Conservation (phyloP, 92 coral and sea anemone genomes). For the Paragorgia papillata region DNA sequence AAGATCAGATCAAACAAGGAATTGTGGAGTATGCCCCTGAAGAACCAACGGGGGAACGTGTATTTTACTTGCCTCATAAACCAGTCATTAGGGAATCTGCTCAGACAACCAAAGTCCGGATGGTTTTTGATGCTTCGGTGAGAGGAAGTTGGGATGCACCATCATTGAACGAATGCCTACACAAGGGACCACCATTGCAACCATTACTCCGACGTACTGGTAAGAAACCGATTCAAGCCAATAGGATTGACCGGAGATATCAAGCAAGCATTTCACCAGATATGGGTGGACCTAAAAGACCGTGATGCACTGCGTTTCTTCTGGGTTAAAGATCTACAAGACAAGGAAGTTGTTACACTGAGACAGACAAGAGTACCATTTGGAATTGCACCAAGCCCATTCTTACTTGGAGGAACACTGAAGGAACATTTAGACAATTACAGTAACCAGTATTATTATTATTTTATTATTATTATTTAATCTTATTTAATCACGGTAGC, state of each 20-base stretch:
- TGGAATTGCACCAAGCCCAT: conserved; percentile 21
- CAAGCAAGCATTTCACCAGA: background rate
- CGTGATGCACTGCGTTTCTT: background rate
- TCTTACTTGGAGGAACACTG: conserved; percentile 39
- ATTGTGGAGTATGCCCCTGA: too few species aligned
- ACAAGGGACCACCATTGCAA: too few species aligned
- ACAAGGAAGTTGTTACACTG: conserved; percentile 7
- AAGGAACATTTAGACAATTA: conserved; percentile 15
- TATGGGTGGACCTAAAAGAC: background rate
- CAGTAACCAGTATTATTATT: background rate
- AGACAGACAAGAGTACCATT: conserved; percentile 33
- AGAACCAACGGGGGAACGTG: too few species aligned
- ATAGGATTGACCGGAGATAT: background rate
- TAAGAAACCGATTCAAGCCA: conserved; percentile 11
- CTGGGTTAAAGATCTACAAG: background rate
- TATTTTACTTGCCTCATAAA: too few species aligned
- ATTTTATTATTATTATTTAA: too few species aligned
- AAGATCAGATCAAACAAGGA: too few species aligned
- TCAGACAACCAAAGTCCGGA: conserved; percentile 18
- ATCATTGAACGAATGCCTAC: too few species aligned
- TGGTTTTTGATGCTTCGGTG: conserved; percentile 44
- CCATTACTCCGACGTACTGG: too few species aligned
- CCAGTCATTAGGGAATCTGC: conserved; percentile 38
- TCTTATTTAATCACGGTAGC: too few species aligned
- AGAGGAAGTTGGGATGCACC: too few species aligned